phyloP scores from a whole-genome alignment of 1,140 invertebrate species.

The Littorina saxatilis region DNA sequence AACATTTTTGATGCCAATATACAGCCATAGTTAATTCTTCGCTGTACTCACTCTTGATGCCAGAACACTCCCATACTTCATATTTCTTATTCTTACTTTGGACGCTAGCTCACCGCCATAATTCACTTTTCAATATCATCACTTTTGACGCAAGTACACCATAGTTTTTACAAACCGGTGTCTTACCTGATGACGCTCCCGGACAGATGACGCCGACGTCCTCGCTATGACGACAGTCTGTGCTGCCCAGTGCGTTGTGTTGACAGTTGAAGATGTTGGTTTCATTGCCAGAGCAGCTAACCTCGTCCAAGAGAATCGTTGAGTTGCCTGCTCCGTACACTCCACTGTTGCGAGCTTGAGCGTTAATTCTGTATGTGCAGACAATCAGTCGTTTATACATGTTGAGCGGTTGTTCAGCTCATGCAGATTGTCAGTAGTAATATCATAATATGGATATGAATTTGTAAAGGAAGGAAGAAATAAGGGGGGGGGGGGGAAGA shows the following conservation, averaged over 20 bases:
- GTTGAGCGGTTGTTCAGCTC: too few species aligned
- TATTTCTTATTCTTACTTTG: too few species aligned
- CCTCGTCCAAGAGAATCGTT: slow-evolving; percentile 84
- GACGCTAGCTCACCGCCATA: too few species aligned
- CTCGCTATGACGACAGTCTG: slow-evolving; percentile 84
- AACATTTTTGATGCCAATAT: too few species aligned
- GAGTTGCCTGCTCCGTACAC: slow-evolving; percentile 43
- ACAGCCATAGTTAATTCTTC: background rate
- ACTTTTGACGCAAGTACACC: too few species aligned
- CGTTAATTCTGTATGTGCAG: slow-evolving; percentile 37
- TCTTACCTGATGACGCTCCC: too few species aligned
- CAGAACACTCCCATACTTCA: too few species aligned
- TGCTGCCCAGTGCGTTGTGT: slow-evolving; percentile 82
- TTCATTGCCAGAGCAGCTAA: slow-evolving; percentile 84
- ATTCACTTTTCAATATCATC: too few species aligned
- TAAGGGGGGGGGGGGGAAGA: background rate
- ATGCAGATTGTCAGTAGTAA: too few species aligned
- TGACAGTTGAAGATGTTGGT: slow-evolving; percentile 80
- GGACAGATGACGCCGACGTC: slow-evolving; percentile 83
- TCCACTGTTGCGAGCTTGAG: slow-evolving; percentile 42
- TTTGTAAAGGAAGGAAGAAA: background rate
- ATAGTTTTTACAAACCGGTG: too few species aligned
- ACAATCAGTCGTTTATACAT: too few species aligned
- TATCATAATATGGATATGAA: too few species aligned
- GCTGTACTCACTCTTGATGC: background rate